Conservation (phyloP, 1,140 invertebrate species). For the Ceratosolen solmsi region DNA sequence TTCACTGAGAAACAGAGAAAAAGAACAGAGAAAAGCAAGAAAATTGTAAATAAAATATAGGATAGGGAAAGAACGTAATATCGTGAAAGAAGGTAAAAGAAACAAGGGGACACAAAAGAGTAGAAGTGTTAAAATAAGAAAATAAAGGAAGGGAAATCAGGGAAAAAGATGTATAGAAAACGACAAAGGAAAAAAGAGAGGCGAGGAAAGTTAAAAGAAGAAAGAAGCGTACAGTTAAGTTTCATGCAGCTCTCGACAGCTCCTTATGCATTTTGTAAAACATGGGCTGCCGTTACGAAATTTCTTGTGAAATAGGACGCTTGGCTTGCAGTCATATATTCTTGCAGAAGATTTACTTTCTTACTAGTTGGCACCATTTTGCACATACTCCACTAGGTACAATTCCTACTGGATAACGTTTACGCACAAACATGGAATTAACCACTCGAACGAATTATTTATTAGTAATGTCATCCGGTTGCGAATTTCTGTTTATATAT, state of each 20-base stretch:
- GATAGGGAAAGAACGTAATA: background rate
- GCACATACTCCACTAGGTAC: too few species aligned
- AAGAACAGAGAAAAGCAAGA: background rate
- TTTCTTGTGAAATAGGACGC: background rate
- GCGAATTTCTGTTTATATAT: too few species aligned
- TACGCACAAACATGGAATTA: too few species aligned
- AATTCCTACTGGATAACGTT: too few species aligned
- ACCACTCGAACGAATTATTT: too few species aligned
- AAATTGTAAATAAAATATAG: constrained; percentile 11
- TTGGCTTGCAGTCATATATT: background rate
- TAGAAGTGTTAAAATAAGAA: background rate
- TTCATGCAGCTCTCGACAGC: background rate
- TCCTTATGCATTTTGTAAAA: constrained; percentile 8
- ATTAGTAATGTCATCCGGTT: too few species aligned
- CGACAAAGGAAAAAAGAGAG: background rate
- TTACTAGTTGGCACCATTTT: too few species aligned
- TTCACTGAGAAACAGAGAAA: background rate
- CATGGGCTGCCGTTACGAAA: background rate
- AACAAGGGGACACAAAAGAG: background rate
- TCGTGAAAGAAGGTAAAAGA: background rate
- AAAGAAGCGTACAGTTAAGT: background rate
- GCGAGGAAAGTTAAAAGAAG: background rate
- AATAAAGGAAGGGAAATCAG: background rate
- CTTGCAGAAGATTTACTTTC: too few species aligned
- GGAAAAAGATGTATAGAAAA: background rate